Evolutionary conservation across 2,113 vertebrate genomes (phyloP).

Genomic region (Toxostoma redivivum): DNA sequence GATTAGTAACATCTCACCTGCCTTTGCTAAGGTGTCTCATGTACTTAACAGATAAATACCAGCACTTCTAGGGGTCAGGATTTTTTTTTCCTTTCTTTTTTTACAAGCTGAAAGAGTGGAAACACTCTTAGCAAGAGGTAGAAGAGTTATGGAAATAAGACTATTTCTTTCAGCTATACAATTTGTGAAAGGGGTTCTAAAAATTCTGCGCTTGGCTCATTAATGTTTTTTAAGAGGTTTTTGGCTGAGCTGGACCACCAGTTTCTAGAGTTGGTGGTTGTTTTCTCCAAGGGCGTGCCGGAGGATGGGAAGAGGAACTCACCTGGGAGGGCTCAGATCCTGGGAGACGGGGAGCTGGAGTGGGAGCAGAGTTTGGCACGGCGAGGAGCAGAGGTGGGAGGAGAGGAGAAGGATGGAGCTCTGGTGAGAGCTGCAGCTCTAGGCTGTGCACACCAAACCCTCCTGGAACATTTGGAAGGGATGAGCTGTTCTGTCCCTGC

Average conservation of each 20-base stretch:
- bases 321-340: neutral
- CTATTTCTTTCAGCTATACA: accelerated
- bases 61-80: neutral
- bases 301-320: neutral
- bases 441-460: neutral
- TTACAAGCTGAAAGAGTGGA: neutral
- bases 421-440: neutral
- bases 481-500: neutral
- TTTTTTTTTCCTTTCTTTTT: neutral
- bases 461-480: neutral
- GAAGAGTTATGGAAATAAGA: neutral
- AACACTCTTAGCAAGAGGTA: neutral
- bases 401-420: neutral
- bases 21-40: neutral
- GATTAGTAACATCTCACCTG: neutral
- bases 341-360: neutral
- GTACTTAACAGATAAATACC: neutral
- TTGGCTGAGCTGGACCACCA: neutral
- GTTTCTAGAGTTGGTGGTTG: neutral
- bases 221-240: neutral
- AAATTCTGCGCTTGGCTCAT: neutral
- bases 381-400: neutral
- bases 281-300: neutral
- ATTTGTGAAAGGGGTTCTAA: neutral
- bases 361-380: neutral